Evolutionary conservation across 1,140 invertebrate species (phyloP), one percentile per base, ranked within the genome.

Genomic region (Ips nitidus): DNA sequence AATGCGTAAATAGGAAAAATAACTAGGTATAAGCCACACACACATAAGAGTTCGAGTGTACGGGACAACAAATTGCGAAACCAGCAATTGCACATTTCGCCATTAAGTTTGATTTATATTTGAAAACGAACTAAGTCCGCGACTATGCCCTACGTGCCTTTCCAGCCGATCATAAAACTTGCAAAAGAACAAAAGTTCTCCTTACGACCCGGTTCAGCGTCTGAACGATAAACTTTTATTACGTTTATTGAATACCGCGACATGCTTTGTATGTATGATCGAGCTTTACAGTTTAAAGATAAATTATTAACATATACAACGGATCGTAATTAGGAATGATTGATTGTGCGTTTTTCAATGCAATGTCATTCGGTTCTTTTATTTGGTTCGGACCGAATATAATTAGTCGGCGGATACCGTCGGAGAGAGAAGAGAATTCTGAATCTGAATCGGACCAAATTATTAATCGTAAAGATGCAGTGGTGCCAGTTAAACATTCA

Each of bases 91-190:
- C 37, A 56, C 53, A 37, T 56, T 22, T n/a, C 6, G 53, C 57
- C 57, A 59, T 59, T 59, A 59, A 59, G 42, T 59, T 59, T 59
- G 57, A 59, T 59, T 59, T 59, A 59, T 59, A 59, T 41, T 36
- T 38, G 4, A 39, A 65, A 22, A 65, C 37, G 55, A 37, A 52
- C 60, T 63, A 52, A 63, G 7, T 50, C 39, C n/a, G 39, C n/a
- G 38, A 41, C 8, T 56, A 56, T 42, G 41, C 57, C 57, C 57
- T 59, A 59, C 57, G 57, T 59, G 41, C 53, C 53, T 56, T 56
- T 56, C 22, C n/a, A 56, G 53, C 22, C 41, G 41, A 59, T 59
- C 57, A 39, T 59, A 59, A 59, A 59, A 41, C 41, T 43, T 56
- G n/a, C 39, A 41, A 59, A 59, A 59, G n/a, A 59, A 59, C 57